Base-by-base conservation (phyloP, 2,113 vertebrate genomes). In the Ascaphus truei region DNA sequence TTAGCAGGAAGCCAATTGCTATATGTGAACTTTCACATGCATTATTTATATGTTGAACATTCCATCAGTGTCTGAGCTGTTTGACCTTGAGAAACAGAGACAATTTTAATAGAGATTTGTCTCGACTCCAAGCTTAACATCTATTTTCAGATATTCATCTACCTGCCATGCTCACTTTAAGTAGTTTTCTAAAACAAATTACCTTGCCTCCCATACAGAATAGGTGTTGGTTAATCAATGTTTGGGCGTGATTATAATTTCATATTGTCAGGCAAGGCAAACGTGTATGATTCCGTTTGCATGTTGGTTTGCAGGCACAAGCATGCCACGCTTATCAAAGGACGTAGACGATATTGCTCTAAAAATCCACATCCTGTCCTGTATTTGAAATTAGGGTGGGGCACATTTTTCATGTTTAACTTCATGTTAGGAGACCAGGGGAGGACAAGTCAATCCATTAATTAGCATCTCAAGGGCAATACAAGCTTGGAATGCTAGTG, bases 161-260 rank as follows among this genome's bases (percentile, higher is more conserved):
- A 64, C 43, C 53, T 76, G 72, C 72, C 74, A 78, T 80, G 48
- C 60, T 62, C 62, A 80, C 20, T 18, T 65, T 52, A 74, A 85
- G 74, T 27, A 61, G 64, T 59, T 74, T 80, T 78, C 27, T 4
- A 53, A 39, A 68, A 47, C 25, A 78, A 80, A 76, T 33, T 73
- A 56, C 78, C 80, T 77, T 81, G 23, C 56, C 4, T 53, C 16
- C 48, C 30, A 12, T 57, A 57, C 26, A 67, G 36, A 4, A 55
- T 16, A 68, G 64, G 64, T 57, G 64, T 55, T 55, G 50, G 9
- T 36, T 33, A 41, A 13, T 57, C 25, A 18, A 26, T 33, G 45
- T 31, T 5, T 63, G 45, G 51, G 64, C 16, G 62, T 65, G 34
- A 53, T 37, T 30, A 29, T 8, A 56, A 53, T 67, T 18, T 41